Evolutionary conservation across 2,113 vertebrate species (phyloP).

Genomic region (Phodopus roborovskii): DNA sequence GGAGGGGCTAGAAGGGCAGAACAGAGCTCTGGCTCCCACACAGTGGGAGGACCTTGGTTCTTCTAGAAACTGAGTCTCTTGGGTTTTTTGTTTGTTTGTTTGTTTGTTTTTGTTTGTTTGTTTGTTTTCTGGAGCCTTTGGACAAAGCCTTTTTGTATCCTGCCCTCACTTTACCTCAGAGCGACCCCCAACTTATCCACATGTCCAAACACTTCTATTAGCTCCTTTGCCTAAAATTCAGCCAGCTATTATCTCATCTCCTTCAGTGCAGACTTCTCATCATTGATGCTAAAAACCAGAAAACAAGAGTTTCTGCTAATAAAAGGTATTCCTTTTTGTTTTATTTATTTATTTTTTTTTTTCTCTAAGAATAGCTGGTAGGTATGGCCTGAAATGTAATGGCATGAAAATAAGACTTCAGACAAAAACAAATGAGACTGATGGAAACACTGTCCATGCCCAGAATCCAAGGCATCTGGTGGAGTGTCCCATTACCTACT

Average conservation of each 20-base stretch:
- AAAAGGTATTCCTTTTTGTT: constrained; percentile 51
- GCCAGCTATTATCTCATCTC: background rate
- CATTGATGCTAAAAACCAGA: constrained; percentile 10
- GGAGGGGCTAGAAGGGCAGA: background rate
- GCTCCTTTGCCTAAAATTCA: constrained; percentile 7
- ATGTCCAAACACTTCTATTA: background rate
- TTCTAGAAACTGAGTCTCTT: background rate
- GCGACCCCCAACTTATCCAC: background rate
- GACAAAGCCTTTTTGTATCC: background rate
- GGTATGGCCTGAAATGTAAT: constrained; percentile 63
- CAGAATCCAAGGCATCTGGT: constrained; percentile 68
- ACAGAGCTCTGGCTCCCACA: background rate
- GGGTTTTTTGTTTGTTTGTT: background rate
- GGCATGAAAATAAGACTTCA: constrained; percentile 71
- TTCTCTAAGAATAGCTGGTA: constrained; percentile 32
- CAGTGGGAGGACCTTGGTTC: background rate
- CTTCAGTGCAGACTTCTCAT: background rate
- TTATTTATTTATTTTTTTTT: background rate
- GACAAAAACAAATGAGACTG: constrained; percentile 77
- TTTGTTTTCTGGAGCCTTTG: background rate
- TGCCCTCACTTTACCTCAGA: background rate
- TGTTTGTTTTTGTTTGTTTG: background rate
- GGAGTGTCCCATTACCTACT: constrained; percentile 74
- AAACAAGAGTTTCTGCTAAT: constrained; percentile 70
- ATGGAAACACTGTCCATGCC: constrained; percentile 66